These are phyloP conservation scores for Vultur gryphus DNA, from an alignment of 2,797 vertebrate species.

Conservation along the genomic window DNA sequence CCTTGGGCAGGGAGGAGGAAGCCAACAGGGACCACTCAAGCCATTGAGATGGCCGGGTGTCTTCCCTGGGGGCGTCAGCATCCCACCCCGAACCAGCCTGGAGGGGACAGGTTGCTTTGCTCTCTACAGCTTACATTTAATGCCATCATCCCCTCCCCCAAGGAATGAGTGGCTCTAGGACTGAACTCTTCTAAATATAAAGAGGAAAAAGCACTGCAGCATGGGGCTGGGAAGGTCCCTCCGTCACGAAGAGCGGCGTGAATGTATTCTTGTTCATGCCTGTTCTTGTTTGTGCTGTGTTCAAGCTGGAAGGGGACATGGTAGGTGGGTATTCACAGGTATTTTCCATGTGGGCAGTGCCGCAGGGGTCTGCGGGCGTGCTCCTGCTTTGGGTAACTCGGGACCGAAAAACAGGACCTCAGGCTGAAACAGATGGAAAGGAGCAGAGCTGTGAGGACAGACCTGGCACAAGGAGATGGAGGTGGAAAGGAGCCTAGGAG, in stretches of 20 bases:
- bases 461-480: neutral
- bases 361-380: accelerated
- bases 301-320: neutral
- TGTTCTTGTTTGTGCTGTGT: neutral
- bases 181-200: neutral
- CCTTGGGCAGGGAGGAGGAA: neutral
- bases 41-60: neutral
- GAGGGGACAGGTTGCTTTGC: neutral
- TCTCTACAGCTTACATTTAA: neutral
- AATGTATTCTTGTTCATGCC: neutral
- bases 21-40: neutral
- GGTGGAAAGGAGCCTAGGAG: neutral
- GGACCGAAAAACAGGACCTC: neutral
- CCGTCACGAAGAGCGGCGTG: neutral
- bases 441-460: neutral
- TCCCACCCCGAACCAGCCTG: too few relatives aligned
- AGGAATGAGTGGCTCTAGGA: neutral
- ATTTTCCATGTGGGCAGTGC: neutral
- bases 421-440: neutral
- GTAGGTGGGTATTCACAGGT: neutral
- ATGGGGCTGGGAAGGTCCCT: neutral
- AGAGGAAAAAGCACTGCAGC: neutral
- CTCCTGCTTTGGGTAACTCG: neutral
- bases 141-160: neutral
- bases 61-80: neutral